Percentiles rank a stretch among this genome's conserved stretches.
Evolutionary conservation across 2,113 vertebrate species (phyloP).

Genomic region (Stigmatopora argus): DNA sequence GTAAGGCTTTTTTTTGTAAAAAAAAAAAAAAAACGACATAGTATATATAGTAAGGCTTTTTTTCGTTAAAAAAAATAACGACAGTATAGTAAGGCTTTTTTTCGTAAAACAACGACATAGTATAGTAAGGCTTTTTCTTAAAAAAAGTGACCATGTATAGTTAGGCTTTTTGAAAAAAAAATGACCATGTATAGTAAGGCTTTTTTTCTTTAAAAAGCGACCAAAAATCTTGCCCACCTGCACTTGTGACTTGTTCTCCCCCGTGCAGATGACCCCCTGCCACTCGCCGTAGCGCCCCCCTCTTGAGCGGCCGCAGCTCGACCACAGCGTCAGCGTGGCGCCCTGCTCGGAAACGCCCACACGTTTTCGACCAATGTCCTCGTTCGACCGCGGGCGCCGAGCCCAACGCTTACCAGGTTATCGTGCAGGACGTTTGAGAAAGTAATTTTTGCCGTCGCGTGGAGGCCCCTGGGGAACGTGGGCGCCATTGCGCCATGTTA

Average conservation of each 20-base stretch:
- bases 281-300: constrained; percentile 86
- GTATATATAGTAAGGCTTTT: too few species aligned
- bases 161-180: too few species aligned
- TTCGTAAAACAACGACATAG: too few species aligned
- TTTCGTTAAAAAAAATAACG: too few species aligned
- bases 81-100: too few species aligned
- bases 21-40: too few species aligned
- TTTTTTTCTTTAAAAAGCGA: too few species aligned
- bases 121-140: too few species aligned
- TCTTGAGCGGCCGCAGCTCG: constrained; percentile 86
- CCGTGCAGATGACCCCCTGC: constrained; percentile 91
- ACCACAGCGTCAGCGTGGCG: constrained; percentile 91
- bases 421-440: constrained; percentile 83
- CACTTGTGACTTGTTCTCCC: constrained; percentile 86
- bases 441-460: constrained; percentile 81
- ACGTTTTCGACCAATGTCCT: constrained; percentile 28
- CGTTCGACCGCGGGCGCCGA: constrained; percentile 26
- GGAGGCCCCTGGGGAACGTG: constrained; percentile 75
- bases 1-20: too few species aligned
- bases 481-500: too few species aligned
- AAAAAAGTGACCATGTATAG: too few species aligned
- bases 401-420: constrained; percentile 72
- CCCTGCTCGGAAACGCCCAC: constrained; percentile 69
- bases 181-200: too few species aligned
- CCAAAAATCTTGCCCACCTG: constrained; percentile 69